Evolutionary conservation across 2,888 invertebrate genomes (phyloP).

Genomic region (Apantesis nais): DNA sequence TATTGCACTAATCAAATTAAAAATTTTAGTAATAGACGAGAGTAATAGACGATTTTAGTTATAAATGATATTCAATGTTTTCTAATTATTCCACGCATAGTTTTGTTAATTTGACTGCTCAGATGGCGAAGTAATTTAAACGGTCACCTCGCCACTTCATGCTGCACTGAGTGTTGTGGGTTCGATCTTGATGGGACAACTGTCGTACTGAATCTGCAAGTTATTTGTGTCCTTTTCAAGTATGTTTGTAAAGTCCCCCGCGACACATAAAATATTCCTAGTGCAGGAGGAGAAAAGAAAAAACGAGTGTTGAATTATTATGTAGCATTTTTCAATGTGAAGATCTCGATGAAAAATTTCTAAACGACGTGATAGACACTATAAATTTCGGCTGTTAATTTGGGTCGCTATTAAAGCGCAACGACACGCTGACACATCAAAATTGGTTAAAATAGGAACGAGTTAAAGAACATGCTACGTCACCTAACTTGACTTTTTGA

Average conservation of each 20-base stretch:
- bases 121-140: no score
- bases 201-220: no score
- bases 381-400: slow-evolving; percentile 59
- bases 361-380: slow-evolving; percentile 63
- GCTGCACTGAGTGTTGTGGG: no score
- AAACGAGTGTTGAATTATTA: slow-evolving; percentile 45
- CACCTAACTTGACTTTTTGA: slow-evolving; percentile 56
- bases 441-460: slow-evolving; percentile 67
- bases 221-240: no score
- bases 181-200: no score
- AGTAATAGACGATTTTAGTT: background rate
- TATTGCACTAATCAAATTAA: background rate
- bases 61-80: background rate
- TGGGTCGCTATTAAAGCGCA: slow-evolving; percentile 56
- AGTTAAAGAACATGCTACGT: slow-evolving; percentile 62
- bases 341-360: slow-evolving; percentile 70
- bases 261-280: no score
- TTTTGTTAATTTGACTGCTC: no score
- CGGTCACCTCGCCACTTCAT: no score
- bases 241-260: no score
- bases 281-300: no score
- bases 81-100: background rate
- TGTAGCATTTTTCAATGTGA: slow-evolving; percentile 47
- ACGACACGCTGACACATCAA: slow-evolving; percentile 68
- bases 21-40: no score